phyloP scores from a whole-genome alignment of 2,888 invertebrate species.

The Euplexia lucipara region DNA sequence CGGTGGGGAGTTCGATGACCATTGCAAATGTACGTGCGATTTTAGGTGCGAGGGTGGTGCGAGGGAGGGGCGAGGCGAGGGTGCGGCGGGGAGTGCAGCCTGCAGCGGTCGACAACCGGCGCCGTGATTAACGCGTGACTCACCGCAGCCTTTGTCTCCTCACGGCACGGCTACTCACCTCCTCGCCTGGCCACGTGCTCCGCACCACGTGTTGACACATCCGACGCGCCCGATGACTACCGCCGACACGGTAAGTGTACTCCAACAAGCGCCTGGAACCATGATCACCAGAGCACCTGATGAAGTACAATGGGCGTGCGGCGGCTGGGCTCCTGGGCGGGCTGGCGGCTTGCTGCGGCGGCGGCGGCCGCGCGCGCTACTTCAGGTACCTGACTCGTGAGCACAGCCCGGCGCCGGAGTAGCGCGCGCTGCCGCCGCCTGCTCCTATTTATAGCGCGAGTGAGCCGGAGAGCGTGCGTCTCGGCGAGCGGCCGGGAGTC shows the following conservation, averaged over 20 bases:
- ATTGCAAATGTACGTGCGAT: slow-evolving; percentile 83
- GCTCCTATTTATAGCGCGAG: slow-evolving; percentile 82
- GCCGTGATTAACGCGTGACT: slow-evolving; percentile 81
- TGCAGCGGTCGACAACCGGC: slow-evolving; percentile 84
- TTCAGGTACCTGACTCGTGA: slow-evolving; percentile 99
- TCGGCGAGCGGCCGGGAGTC: slow-evolving; percentile 80
- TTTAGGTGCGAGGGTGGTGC: slow-evolving; percentile 83
- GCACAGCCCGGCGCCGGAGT: slow-evolving; percentile 97
- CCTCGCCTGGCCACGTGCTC: slow-evolving; percentile 72
- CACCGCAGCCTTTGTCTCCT: slow-evolving; percentile 84
- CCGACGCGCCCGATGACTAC: slow-evolving; percentile 80
- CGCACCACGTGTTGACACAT: slow-evolving; percentile 68
- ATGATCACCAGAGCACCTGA: slow-evolving; percentile 99
- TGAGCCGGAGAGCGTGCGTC: slow-evolving; percentile 75
- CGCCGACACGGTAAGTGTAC: slow-evolving; percentile 98
- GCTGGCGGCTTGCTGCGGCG: slow-evolving; percentile 61
- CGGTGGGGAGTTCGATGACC: slow-evolving; percentile 88
- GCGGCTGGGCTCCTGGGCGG: slow-evolving; percentile 87
- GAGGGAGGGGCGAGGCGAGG: slow-evolving; percentile 73
- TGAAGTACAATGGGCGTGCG: slow-evolving; percentile 99
- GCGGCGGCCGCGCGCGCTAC: slow-evolving; percentile 97
- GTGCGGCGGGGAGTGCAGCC: slow-evolving; percentile 76
- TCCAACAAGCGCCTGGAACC: slow-evolving; percentile 99
- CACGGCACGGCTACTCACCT: slow-evolving; percentile 71
- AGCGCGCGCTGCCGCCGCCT: slow-evolving; percentile 93